Conservation (phyloP, 2,797 vertebrate species). For the Myiothlypis chrysogaster region DNA sequence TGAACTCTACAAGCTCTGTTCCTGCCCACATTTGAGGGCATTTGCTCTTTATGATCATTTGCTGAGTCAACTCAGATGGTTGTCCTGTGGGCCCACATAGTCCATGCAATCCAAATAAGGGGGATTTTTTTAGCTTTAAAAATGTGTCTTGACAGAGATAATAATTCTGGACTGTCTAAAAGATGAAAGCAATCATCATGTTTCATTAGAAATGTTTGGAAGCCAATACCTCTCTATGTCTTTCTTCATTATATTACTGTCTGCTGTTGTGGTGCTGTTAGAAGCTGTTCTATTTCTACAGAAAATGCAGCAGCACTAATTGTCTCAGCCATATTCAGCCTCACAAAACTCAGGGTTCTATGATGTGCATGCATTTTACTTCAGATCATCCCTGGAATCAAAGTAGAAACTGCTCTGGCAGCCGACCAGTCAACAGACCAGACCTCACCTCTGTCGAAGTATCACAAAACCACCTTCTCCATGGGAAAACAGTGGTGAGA, state of each 20-base stretch:
- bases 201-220: not conserved
- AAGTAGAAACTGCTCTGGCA: not conserved
- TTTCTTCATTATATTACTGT: not conserved
- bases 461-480: not conserved
- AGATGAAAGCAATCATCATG: not conserved
- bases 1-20: not conserved
- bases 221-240: not conserved
- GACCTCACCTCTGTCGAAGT: not conserved
- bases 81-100: not conserved
- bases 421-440: not conserved
- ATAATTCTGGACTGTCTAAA: not conserved
- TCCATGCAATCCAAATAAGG: not conserved
- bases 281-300: not conserved
- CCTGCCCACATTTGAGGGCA: not conserved
- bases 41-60: not conserved
- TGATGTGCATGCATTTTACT: not conserved
- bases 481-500: not conserved
- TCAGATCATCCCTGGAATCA: not conserved
- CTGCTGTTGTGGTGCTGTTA: not conserved
- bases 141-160: not conserved
- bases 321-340: not conserved
- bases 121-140: not conserved
- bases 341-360: not conserved
- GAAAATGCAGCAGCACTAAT: not conserved
- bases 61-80: not conserved